phyloP scores from a whole-genome alignment of 1,140 invertebrate genomes.

The Tetramorium alpestre region DNA sequence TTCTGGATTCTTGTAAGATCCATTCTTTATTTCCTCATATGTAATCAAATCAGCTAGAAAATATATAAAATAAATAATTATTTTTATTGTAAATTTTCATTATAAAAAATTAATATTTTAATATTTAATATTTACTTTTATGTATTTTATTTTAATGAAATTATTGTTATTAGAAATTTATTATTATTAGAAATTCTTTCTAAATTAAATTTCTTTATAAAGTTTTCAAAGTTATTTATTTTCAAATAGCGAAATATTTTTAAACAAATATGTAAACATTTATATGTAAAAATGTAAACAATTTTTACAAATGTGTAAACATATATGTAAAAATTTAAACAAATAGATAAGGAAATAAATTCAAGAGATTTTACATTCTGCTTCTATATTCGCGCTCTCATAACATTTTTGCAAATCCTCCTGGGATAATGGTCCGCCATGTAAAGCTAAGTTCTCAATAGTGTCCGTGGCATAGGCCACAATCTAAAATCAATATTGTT shows the following conservation, averaged over 20 bases:
- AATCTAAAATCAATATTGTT: constrained; percentile 19
- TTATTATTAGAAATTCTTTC: neutral
- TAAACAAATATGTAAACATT: too few species aligned
- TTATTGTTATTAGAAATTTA: neutral
- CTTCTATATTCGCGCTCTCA: neutral
- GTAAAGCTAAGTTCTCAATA: neutral
- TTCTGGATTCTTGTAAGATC: constrained; percentile 6
- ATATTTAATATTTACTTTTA: neutral
- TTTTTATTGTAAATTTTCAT: neutral
- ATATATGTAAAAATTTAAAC: neutral
- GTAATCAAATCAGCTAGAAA: constrained; percentile 1
- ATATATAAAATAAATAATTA: constrained; percentile 1
- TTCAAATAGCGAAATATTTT: too few species aligned
- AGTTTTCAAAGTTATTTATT: neutral
- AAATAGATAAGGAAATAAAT: neutral
- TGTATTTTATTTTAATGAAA: neutral
- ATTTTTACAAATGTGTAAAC: too few species aligned
- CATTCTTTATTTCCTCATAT: neutral
- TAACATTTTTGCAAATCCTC: neutral
- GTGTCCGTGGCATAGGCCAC: neutral
- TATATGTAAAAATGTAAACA: too few species aligned
- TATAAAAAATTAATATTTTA: neutral
- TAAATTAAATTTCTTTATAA: neutral
- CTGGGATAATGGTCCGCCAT: neutral
- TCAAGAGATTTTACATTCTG: neutral